Percentiles rank a stretch among this genome's conserved stretches.
These are phyloP conservation scores for Bagarius yarrelli DNA, from an alignment of 2,113 vertebrate species.

Conservation along the genomic window DNA sequence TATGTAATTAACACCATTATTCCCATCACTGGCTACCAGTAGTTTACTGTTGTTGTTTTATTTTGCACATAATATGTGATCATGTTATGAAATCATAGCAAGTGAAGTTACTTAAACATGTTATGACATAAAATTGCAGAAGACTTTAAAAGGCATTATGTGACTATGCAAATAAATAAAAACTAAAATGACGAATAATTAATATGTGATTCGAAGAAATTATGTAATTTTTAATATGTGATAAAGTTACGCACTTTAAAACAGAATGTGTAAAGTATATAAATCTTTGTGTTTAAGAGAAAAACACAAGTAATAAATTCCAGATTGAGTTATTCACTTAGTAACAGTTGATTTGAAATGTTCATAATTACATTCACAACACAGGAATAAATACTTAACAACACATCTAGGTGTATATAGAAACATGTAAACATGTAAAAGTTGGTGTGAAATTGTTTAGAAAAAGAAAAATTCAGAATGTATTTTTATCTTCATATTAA, in stretches of 20 bases:
- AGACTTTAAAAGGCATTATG: background rate
- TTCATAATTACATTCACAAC: background rate
- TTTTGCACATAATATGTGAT: background rate
- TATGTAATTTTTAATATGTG: background rate
- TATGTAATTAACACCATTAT: too few relatives aligned
- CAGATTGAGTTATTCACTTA: background rate
- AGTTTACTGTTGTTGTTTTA: too few relatives aligned
- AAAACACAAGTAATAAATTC: background rate
- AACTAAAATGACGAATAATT: too few relatives aligned
- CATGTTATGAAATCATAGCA: background rate
- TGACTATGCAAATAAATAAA: background rate
- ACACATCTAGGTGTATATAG: background rate
- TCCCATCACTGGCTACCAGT: too few relatives aligned
- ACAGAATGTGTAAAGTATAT: background rate
- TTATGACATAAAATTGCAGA: background rate
- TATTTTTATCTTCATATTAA: background rate
- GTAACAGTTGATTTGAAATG: background rate
- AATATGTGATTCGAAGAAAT: background rate
- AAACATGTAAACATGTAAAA: background rate
- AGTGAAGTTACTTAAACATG: background rate
- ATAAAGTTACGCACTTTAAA: background rate
- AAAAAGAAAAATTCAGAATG: background rate
- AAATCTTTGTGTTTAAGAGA: background rate
- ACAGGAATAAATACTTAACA: background rate
- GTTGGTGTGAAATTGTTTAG: background rate